phyloP scores from a whole-genome alignment of 1,140 invertebrate genomes.

The Branchinecta lindahli region DNA sequence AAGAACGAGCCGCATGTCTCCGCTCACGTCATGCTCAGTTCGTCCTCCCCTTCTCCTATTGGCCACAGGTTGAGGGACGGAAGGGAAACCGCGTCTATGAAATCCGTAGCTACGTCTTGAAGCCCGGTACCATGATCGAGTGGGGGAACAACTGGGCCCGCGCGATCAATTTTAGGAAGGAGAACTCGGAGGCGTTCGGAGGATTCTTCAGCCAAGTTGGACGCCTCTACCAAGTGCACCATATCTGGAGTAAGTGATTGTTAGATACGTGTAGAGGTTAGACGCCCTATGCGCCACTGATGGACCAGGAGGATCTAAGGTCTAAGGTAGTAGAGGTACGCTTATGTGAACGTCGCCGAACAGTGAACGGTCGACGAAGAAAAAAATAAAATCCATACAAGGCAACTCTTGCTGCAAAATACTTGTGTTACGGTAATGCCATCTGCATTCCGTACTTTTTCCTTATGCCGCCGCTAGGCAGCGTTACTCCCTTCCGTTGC shows the following conservation, averaged over 20 bases:
- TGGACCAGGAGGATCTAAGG: too few species aligned
- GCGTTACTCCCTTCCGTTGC: too few species aligned
- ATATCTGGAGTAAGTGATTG: slow-evolving; percentile 79
- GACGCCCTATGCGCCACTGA: too few species aligned
- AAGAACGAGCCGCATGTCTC: slow-evolving; percentile 65
- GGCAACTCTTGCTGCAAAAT: too few species aligned
- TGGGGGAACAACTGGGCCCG: slow-evolving; percentile 98
- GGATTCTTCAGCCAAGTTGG: slow-evolving; percentile 96
- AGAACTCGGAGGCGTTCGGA: slow-evolving; percentile 82
- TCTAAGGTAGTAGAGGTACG: too few species aligned
- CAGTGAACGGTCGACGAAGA: too few species aligned
- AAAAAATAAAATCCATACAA: too few species aligned
- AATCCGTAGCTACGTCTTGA: slow-evolving; percentile 76
- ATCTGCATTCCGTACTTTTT: too few species aligned
- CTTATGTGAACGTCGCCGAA: too few species aligned
- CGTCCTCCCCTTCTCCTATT: slow-evolving; percentile 50
- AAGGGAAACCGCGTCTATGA: slow-evolving; percentile 73
- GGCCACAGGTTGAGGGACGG: slow-evolving; percentile 46
- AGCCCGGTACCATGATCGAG: slow-evolving; percentile 95
- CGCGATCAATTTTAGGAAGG: slow-evolving; percentile 74
- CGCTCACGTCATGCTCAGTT: slow-evolving; percentile 80
- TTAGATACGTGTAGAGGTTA: too few species aligned
- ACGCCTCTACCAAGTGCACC: slow-evolving; percentile 87
- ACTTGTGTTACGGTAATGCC: too few species aligned
- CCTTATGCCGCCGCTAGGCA: too few species aligned